These are phyloP conservation scores for Hydrolagus affinis DNA, from an alignment of 2,113 vertebrate genomes.

Conservation along the genomic window DNA sequence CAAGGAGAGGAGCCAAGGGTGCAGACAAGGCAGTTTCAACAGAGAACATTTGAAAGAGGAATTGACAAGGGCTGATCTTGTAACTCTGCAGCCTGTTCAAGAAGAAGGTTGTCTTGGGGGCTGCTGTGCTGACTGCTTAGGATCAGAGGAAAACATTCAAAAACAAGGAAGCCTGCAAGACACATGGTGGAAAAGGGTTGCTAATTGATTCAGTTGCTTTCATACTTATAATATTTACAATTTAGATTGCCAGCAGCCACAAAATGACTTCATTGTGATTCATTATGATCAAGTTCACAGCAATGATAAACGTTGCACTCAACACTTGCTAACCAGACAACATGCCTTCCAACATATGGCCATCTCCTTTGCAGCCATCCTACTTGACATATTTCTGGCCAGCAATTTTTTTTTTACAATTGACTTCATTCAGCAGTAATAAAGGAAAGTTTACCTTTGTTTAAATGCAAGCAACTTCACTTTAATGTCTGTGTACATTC, in stretches of 20 bases:
- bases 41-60: no score
- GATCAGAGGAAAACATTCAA: no score
- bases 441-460: not conserved
- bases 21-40: no score
- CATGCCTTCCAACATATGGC: not conserved
- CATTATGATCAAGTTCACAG: not conserved
- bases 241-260: not conserved
- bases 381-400: not conserved
- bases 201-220: no score
- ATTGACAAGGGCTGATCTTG: no score
- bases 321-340: not conserved
- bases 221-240: not conserved
- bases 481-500: not conserved
- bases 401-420: not conserved
- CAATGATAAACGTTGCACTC: not conserved
- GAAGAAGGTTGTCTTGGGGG: no score
- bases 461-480: not conserved
- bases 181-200: no score
- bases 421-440: not conserved
- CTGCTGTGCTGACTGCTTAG: no score
- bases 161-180: no score
- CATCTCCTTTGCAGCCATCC: not conserved
- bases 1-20: no score
- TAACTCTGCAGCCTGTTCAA: no score
- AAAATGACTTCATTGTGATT: not conserved